phyloP scores from a whole-genome alignment of 2,113 vertebrate genomes.

The Megaceryle torquata region DNA sequence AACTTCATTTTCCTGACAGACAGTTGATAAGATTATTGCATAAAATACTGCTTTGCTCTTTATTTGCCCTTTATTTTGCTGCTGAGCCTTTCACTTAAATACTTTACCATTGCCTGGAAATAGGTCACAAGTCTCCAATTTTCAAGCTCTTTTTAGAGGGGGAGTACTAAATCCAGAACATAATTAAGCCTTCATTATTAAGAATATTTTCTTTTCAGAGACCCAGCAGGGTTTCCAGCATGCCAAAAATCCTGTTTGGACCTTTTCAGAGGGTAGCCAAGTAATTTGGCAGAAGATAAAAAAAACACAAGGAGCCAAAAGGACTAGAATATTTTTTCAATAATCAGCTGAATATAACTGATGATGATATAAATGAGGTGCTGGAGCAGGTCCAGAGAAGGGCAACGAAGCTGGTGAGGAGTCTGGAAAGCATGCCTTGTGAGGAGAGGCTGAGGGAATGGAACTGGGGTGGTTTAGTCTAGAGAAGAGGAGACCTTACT shows the following conservation, averaged over 20 bases:
- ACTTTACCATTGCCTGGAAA: not conserved
- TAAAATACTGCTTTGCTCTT: not conserved
- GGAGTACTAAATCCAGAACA: not conserved
- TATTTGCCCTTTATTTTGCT: not conserved
- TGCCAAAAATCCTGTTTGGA: not conserved
- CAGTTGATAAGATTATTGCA: not conserved
- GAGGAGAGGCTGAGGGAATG: too few species aligned
- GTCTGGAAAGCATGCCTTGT: too few species aligned
- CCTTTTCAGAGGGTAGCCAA: not conserved
- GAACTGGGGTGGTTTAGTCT: too few species aligned
- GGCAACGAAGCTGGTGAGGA: too few species aligned
- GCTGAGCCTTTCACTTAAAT: not conserved
- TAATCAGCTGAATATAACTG: not conserved
- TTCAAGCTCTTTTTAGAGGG: not conserved
- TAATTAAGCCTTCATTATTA: slow-evolving; percentile 39
- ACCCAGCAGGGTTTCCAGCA: not conserved
- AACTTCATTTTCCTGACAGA: not conserved
- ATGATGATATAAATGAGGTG: too few species aligned
- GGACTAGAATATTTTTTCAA: not conserved
- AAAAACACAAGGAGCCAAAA: not conserved
- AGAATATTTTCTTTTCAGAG: slow-evolving; percentile 19
- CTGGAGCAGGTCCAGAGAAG: too few species aligned
- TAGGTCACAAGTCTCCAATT: not conserved
- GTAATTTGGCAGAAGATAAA: slow-evolving; percentile 15
- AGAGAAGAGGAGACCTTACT: too few species aligned